Evolutionary conservation across 2,113 vertebrate species (phyloP), one percentile per base, ranked within the genome.

Genomic region (Sinosuthora webbiana): DNA sequence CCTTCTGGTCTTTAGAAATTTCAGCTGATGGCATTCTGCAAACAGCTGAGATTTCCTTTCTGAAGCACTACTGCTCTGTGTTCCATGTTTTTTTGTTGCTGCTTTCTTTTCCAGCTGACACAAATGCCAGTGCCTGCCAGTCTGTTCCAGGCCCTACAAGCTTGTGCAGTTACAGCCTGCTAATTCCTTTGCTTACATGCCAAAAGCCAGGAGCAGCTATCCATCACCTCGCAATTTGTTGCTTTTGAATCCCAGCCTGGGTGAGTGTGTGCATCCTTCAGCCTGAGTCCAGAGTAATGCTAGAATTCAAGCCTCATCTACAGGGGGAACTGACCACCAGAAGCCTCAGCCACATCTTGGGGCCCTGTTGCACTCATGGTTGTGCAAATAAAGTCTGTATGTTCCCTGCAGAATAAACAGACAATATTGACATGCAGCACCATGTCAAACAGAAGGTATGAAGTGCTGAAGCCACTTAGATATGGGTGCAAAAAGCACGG

Each of bases 1-100:
- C 63, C 82, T 94, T 86, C 76, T 94, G 71, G 64, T 94, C 60
- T 90, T 79, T 45, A 55, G 80, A 95, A 94, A 92, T 92, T 81
- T 81, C 83, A 90, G 53, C 44, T 9, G 7, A 83, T 68, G 68
- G 37, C 41, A 74, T 63, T 70, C 84, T 92, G 62, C 41, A 76
- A 86, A 56, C 49, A 76, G 47, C 23, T 79, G 75, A 90, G 31
- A 78, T 86, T 83, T 86, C 37, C 47, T 63, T 89, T 79, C 68
- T 74, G 27, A 90, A 94, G 23, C 67, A 70, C 70, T 67, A 42
- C 47, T 56, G 16, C 39, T 91, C 52, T 80, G 74, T 80, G 35
- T 90, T 80, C 84, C 63, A 18, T 31, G 8, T 47, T 56, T 89
- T 89, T 93, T 90, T 78, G 11, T 57, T 80, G 64, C 21, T 56